Conservation (phyloP, 1,140 invertebrate species). For the Musca vetustissima region DNA sequence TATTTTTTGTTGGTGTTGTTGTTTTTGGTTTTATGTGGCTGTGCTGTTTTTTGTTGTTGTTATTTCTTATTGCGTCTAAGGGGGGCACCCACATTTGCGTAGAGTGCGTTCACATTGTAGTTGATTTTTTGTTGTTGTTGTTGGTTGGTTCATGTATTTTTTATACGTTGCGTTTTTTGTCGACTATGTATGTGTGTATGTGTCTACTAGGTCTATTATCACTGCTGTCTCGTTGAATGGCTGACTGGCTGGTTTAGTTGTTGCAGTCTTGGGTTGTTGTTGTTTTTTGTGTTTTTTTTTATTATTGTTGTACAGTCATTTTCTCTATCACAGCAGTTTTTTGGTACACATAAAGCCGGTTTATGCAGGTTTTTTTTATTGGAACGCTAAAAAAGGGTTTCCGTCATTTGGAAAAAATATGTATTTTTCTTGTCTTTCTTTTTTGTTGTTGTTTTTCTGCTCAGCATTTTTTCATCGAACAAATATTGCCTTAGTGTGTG, state of each 20-base stretch:
- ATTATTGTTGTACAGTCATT: conserved; percentile 19
- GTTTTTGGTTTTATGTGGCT: background rate
- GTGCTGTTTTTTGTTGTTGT: background rate
- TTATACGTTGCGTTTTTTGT: background rate
- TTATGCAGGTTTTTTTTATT: conserved; percentile 24
- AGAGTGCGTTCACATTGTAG: conserved; percentile 7
- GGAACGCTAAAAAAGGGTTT: conserved; percentile 7
- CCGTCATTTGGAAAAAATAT: too few relatives aligned
- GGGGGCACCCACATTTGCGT: conserved; percentile 15
- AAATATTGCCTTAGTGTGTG: too few relatives aligned
- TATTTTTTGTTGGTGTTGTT: background rate
- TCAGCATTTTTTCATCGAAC: too few relatives aligned
- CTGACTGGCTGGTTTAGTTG: too few relatives aligned
- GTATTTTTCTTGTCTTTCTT: too few relatives aligned
- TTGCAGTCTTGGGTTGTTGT: background rate
- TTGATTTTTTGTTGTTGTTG: too few relatives aligned
- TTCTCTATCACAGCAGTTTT: background rate
- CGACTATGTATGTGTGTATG: too few relatives aligned
- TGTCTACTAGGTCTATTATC: too few relatives aligned
- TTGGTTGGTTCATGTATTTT: too few relatives aligned
- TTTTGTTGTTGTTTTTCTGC: background rate
- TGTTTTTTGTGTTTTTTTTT: background rate
- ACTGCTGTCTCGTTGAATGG: too few relatives aligned
- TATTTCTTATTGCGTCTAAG: conserved; percentile 19
- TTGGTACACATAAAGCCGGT: background rate